phyloP scores from a whole-genome alignment of 2,113 vertebrate genomes.

The Diadophis punctatus region DNA sequence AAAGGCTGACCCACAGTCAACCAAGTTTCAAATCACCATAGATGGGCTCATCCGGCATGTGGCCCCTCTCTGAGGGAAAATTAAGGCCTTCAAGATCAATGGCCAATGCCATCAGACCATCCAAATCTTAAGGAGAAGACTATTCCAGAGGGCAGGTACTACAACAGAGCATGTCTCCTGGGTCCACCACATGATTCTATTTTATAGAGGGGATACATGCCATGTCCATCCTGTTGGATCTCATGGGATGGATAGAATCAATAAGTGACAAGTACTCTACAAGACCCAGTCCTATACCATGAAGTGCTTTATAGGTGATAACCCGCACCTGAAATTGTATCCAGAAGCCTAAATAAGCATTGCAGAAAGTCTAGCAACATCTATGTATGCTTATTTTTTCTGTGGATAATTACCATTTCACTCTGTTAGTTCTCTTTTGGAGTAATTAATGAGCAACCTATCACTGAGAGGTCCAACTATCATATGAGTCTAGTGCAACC shows the following conservation, averaged over 20 bases:
- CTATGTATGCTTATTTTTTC: background rate
- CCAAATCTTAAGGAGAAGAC: background rate
- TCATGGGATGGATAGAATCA: background rate
- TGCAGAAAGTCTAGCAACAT: background rate
- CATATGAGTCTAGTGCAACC: background rate
- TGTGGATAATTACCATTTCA: background rate
- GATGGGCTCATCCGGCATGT: background rate
- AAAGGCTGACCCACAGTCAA: background rate
- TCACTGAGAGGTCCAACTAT: conserved; percentile 1
- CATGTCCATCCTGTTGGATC: background rate
- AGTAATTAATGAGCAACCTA: background rate
- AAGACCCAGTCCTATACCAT: background rate
- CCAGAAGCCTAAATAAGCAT: background rate
- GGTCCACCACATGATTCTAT: background rate
- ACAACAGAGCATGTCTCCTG: background rate
- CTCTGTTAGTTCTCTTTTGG: background rate
- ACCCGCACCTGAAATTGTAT: background rate
- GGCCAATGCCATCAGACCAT: background rate
- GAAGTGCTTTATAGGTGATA: background rate
- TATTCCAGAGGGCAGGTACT: background rate
- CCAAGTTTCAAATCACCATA: background rate
- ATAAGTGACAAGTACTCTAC: background rate
- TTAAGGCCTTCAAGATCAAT: background rate
- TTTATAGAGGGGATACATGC: background rate
- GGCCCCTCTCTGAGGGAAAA: background rate